Base-by-base conservation (phyloP, 1,140 invertebrate genomes). In the Aricia agestis region DNA sequence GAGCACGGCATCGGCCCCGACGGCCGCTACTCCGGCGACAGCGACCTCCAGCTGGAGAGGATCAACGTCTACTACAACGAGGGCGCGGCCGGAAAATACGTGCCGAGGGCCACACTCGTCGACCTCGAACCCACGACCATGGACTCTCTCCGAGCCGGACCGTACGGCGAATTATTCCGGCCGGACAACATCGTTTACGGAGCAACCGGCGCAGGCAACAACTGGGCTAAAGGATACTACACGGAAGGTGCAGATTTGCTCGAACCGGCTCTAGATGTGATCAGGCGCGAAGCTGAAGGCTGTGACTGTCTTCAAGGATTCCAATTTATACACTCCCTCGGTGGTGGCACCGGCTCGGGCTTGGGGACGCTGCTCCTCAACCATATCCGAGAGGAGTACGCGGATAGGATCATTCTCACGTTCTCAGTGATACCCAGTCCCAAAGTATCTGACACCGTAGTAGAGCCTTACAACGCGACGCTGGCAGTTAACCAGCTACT, bases 231-330 rank as follows among this genome's bases (percentile, higher is more conserved):
- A 90, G 97, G 97, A 42, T 96, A 98, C 82, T 98, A 97, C 92
- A 98, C 97, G 31, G 98, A 98, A 92, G 97, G 98, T 1, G 98
- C 97, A 19, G 98, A 98, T 86, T 87, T 98, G 45, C 96, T 98
- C 9, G 97, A 98, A 84, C 95, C 96, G 5, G 95, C 97, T 11
- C 88, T 98, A 0, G 97, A 98, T 85, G 96, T 98, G 6, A 94
- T 98, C 18, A 93, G 97, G 45, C 98, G 97, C 89, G 97, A 98
- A 92, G 95, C 96, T 10, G 97, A 98, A 91, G 94, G 94, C 69
- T 97, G 96, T 86, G 96, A 97, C 82, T 97, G 96, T 82, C 92
- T 97, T 15, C 94, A 95, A 85, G 92, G 90, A 58, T 96, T 96
- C 84, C 93, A 96, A 90, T 81, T 93, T 25, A 92, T 93, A 72